Evolutionary conservation across 2,888 invertebrate genomes (phyloP).

Genomic region (Pheosia tremula): DNA sequence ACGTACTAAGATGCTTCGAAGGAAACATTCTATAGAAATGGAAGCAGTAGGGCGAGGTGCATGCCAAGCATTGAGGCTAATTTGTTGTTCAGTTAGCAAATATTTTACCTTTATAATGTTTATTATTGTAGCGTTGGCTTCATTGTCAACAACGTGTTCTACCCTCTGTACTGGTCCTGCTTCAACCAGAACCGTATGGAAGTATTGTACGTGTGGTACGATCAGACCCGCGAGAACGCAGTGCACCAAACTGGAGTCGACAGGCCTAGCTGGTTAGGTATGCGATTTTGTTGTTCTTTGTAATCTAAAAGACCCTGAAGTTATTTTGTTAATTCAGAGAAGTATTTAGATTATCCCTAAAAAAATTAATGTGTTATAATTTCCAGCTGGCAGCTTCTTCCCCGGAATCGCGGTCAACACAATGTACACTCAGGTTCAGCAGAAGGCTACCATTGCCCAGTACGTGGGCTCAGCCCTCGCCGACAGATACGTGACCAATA

Average conservation of each 20-base stretch:
- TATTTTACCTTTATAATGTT: neutral
- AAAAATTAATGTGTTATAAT: neutral
- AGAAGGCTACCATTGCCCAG: constrained; percentile 52
- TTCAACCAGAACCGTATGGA: constrained; percentile 74
- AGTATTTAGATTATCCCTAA: too few relatives aligned
- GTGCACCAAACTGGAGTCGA: constrained; percentile 72
- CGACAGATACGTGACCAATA: constrained; percentile 69
- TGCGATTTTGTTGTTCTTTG: neutral
- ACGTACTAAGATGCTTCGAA: too few relatives aligned
- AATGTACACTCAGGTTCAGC: constrained; percentile 61
- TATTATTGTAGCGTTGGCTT: constrained; percentile 74
- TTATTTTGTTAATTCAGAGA: too few relatives aligned
- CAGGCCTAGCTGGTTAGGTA: constrained; percentile 72
- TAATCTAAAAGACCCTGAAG: too few relatives aligned
- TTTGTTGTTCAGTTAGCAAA: neutral
- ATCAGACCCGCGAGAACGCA: constrained; percentile 70
- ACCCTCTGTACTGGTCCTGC: constrained; percentile 77
- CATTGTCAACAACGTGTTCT: constrained; percentile 66
- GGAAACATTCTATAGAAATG: too few relatives aligned
- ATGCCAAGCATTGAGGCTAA: too few relatives aligned
- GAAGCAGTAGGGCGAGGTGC: too few relatives aligned
- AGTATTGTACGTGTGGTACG: constrained; percentile 77
- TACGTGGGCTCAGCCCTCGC: constrained; percentile 58
- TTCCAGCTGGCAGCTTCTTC: constrained; percentile 74
- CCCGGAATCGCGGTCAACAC: constrained; percentile 61